Evolutionary conservation across 2,888 invertebrate genomes (phyloP).

Genomic region (Incurvaria masculella): DNA sequence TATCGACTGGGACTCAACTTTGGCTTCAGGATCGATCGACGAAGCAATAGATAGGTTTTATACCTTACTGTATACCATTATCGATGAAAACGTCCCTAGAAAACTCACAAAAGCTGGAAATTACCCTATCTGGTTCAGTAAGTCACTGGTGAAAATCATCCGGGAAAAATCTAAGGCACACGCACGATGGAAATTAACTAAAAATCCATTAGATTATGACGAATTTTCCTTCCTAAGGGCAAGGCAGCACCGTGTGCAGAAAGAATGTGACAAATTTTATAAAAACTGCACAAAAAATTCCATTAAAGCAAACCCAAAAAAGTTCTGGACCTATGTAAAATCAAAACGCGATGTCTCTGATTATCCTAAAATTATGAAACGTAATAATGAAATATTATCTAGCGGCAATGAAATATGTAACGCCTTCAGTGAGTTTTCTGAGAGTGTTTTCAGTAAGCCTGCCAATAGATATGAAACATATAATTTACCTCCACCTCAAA

Average conservation of each 20-base stretch:
- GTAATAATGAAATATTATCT: background rate
- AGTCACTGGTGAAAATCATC: background rate
- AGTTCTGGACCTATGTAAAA: slow-evolving; percentile 1
- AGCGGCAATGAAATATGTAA: background rate
- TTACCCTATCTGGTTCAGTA: background rate
- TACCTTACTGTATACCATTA: background rate
- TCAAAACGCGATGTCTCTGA: background rate
- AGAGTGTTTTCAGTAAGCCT: background rate
- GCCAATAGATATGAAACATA: background rate
- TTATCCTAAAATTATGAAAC: background rate
- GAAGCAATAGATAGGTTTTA: background rate
- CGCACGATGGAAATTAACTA: background rate
- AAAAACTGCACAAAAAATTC: background rate
- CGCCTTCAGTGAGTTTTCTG: background rate
- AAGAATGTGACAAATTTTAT: background rate
- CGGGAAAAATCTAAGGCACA: slow-evolving; percentile 1
- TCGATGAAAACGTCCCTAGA: background rate
- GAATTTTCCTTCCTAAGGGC: slow-evolving; percentile 1
- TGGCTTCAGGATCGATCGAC: background rate
- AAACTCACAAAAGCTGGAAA: background rate
- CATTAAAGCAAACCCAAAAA: background rate
- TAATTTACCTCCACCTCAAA: background rate
- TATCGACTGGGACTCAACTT: too few species aligned
- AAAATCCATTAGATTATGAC: background rate
- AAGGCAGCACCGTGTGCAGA: background rate